Percentiles rank a stretch among this genome's conserved stretches.
phyloP scores from a whole-genome alignment of 2,113 vertebrate genomes.

The Psilopsiagon aurifrons region DNA sequence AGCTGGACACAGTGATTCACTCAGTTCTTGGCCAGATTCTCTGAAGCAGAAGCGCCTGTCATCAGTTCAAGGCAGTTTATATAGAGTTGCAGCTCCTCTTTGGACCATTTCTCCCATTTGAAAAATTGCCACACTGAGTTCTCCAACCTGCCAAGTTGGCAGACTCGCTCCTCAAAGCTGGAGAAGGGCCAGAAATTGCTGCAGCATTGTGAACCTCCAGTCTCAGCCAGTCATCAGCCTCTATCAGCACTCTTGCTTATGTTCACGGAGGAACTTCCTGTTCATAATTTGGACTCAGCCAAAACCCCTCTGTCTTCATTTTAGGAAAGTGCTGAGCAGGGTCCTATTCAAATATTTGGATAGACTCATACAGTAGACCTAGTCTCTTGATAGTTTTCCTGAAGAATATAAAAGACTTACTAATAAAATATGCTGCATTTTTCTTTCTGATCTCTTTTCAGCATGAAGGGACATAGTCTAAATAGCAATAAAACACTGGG shows the following conservation, averaged over 20 bases:
- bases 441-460: slow-evolving; percentile 22
- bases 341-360: slow-evolving; percentile 57
- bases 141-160: slow-evolving; percentile 78
- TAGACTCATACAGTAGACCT: background rate
- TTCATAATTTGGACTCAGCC: slow-evolving; percentile 50
- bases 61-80: slow-evolving; percentile 72
- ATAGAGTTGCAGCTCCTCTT: slow-evolving; percentile 76
- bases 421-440: background rate
- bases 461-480: background rate
- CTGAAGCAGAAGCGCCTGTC: slow-evolving; percentile 67
- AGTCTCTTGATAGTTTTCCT: slow-evolving; percentile 33
- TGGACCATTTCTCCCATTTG: slow-evolving; percentile 75
- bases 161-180: slow-evolving; percentile 64
- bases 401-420: background rate
- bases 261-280: slow-evolving; percentile 38
- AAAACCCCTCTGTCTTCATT: slow-evolving; percentile 52
- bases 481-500: slow-evolving; percentile 9
- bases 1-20: slow-evolving; percentile 28
- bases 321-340: slow-evolving; percentile 23
- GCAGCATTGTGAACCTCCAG: slow-evolving; percentile 64
- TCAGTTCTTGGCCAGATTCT: slow-evolving; percentile 58
- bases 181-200: slow-evolving; percentile 69
- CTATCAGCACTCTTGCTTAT: slow-evolving; percentile 63
- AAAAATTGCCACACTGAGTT: slow-evolving; percentile 77
- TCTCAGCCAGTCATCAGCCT: slow-evolving; percentile 70